A percentile compares a stretch with the other conserved stretches of the same genome.
These are phyloP conservation scores for Dunckerocampus dactyliophorus DNA, from an alignment of 2,113 vertebrate genomes.

Conservation along the genomic window DNA sequence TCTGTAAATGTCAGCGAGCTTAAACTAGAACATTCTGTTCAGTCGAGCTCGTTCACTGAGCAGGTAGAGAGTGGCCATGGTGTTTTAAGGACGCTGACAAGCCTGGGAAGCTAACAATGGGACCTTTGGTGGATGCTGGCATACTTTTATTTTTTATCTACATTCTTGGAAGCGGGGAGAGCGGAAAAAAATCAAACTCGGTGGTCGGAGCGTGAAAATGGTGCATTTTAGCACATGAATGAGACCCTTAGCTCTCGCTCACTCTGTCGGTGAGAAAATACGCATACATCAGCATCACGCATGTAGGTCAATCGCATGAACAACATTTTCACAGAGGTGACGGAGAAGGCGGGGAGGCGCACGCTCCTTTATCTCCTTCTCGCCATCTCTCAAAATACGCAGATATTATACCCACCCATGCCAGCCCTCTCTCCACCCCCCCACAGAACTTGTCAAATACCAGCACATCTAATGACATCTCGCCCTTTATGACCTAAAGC, in stretches of 20 bases:
- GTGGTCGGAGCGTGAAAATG: constrained; percentile 60
- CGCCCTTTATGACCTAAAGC: constrained; percentile 64
- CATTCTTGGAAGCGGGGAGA: neutral
- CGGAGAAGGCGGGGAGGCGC: constrained; percentile 41
- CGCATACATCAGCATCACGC: constrained; percentile 30
- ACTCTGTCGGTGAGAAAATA: constrained; percentile 13
- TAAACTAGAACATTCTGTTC: no score
- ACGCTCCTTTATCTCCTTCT: constrained; percentile 9
- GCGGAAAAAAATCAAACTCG: constrained; percentile 34
- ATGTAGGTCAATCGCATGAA: constrained; percentile 68
- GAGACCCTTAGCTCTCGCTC: constrained; percentile 45
- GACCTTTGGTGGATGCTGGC: no score
- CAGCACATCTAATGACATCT: constrained; percentile 61
- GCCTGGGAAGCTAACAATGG: no score
- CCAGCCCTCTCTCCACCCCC: constrained; percentile 1
- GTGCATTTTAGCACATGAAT: constrained; percentile 43
- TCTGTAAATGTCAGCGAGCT: no score
- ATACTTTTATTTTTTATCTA: no score
- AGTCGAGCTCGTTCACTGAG: no score
- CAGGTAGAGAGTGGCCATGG: no score
- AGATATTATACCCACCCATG: constrained; percentile 17
- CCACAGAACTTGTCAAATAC: constrained; percentile 52
- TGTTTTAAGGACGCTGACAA: no score
- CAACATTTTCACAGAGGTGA: constrained; percentile 50
- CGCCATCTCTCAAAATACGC: constrained; percentile 15